Percentiles rank a stretch among this genome's conserved stretches.
phyloP scores from a whole-genome alignment of 2,113 vertebrate species.

The Phylloscopus whistleri region DNA sequence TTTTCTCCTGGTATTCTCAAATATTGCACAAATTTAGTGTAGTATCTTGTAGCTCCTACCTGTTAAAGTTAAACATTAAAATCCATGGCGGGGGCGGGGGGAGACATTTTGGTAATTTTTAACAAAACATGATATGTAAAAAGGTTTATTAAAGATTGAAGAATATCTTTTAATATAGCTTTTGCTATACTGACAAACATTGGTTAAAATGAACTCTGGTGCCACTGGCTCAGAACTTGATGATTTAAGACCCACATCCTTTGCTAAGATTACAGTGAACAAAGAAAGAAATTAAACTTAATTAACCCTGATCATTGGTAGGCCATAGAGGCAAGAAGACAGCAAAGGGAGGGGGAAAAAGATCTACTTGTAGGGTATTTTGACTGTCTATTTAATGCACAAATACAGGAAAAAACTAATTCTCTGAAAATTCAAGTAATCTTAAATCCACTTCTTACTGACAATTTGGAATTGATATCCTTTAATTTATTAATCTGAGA shows the following conservation, averaged over 20 bases:
- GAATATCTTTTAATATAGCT: not conserved
- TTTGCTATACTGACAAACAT: not conserved
- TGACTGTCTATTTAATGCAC: not conserved
- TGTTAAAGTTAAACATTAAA: not conserved
- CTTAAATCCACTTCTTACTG: not conserved
- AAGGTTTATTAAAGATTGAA: not conserved
- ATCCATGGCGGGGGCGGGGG: not conserved
- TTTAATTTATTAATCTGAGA: not conserved
- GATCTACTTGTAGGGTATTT: not conserved
- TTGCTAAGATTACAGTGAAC: not conserved
- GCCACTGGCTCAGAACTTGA: not conserved
- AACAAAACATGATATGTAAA: not conserved
- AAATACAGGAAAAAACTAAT: not conserved
- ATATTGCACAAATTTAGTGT: not conserved
- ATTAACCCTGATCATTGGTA: not conserved
- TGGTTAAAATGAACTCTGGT: not conserved
- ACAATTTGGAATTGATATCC: not conserved
- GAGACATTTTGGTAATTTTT: not conserved
- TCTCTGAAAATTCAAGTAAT: not conserved
- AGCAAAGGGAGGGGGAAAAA: not conserved
- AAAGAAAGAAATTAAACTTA: not conserved
- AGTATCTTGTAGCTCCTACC: not conserved
- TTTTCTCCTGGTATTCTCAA: not conserved
- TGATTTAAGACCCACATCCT: not conserved
- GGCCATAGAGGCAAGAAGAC: not conserved